Evolutionary conservation across 2,113 vertebrate species (phyloP), one percentile per base, ranked within the genome.

Genomic region (Salminus brasiliensis): DNA sequence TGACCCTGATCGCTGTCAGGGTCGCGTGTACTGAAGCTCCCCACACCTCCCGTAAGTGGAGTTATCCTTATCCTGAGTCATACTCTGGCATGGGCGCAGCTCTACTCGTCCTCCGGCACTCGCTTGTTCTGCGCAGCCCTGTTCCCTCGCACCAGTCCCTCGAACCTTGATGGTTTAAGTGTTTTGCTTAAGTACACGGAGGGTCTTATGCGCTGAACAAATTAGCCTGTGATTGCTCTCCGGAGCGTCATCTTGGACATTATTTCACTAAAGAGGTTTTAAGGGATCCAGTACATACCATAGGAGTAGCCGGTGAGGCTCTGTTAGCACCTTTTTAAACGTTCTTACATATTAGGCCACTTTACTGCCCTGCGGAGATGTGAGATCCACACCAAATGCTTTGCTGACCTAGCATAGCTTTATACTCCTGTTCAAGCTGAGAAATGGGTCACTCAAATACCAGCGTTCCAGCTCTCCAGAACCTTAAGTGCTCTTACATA

Each of bases 311-410:
- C 72, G 65, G 49, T 59, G 57, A 41, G 76, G 67, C 47, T 39
- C 30, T 59, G 52, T 55, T 84, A 70, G 83, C 6, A 70, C 8
- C 32, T 53, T 47, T 36, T 67, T 67, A 76, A 83, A 65, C 39
- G 80, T 3, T 68, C 45, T 21, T 59, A 74, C 76, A 84, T 86
- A 85, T 81, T 85, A 71, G 41, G 57, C 86, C 83, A 82, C 72
- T 74, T 55, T 72, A 23, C 30, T 84, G 74, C 74, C 68, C 47
- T 75, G 36, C 80, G 11, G 72, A 65, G 65, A 72, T 47, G 39
- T 47, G 8, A 30, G 52, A 43, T 41, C 63, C 29, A 36, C 36
- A 73, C 60, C 23, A 43, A 30, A 41, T 72, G 49, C 5, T 39
- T 75, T 76, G 59, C 32, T 74, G 27, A 41, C 15, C 3, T 74